Base-by-base conservation (phyloP, 2,113 vertebrate species). In the Zapornia atra region DNA sequence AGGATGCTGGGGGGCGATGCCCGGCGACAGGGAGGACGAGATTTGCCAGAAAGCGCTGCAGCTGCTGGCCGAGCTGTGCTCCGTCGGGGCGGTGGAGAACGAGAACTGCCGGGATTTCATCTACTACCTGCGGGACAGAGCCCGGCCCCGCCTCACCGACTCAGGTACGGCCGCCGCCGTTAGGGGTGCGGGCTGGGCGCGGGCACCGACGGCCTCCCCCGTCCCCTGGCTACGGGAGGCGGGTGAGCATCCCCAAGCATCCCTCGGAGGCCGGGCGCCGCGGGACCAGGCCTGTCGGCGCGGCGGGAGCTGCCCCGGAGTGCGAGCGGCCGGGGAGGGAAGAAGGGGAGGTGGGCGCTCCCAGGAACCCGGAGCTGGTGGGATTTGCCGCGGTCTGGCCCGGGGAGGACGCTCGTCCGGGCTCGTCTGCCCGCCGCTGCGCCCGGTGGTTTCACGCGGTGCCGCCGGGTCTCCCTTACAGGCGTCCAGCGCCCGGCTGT, bases 1-100 rank as follows among this genome's bases (percentile, higher is more conserved):
- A 99, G 99, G 98, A 99, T 99, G 99, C 99, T 99, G 98, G 98
- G 98, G 99, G 99, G 99, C 99, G 98, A 99, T 99, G 99, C 99
- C 99, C 98, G 99, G 98, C 98, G 99, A 98, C 99, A 99, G 98
- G 98, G 98, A 99, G 99, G 99, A 99, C 98, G 99, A 99, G 99
- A 99, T 99, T 98, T 99, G 99, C 99, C 98, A 99, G 98, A 99
- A 98, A 98, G 99, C 99, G 97, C 99, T 99, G 97, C 98, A 98
- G 98, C 98, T 99, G 98, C 98, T 99, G 96, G 99, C 99, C 96
- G 99, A 99, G 98, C 99, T 99, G 95, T 99, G 99, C 94, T 99
- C 98, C 97, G 99, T 98, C 92, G 99, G 99, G 92, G 98, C 99
- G 97, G 99, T 99, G 97, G 98, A 99, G 95, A 98, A 99, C 98